phyloP scores from a whole-genome alignment of 2,797 vertebrate species.

The Clarias pachynema region DNA sequence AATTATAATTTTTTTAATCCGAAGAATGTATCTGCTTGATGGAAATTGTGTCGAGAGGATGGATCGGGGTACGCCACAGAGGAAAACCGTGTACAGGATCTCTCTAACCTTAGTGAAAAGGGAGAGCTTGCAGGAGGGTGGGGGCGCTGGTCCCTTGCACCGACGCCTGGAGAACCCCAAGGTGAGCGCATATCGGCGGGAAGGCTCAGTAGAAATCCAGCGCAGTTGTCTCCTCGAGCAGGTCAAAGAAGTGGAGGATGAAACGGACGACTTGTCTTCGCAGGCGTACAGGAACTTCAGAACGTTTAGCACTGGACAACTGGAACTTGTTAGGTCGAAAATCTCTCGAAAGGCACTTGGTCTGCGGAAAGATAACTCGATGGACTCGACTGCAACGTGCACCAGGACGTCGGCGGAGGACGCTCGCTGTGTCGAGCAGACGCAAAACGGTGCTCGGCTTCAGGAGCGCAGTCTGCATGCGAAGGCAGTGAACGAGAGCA shows the following conservation, averaged over 20 bases:
- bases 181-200: conserved; percentile 57
- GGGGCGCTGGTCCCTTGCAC: conserved; percentile 12
- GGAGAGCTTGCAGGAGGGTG: conserved; percentile 75
- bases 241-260: conserved; percentile 78
- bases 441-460: neutral
- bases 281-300: conserved; percentile 79
- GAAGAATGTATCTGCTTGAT: conserved; percentile 82
- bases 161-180: conserved; percentile 62
- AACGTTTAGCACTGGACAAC: conserved; percentile 89
- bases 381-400: conserved; percentile 49
- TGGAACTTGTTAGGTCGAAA: conserved; percentile 84
- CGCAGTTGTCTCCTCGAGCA: conserved; percentile 71
- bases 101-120: conserved; percentile 93
- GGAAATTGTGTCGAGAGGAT: conserved; percentile 70
- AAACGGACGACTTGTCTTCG: conserved; percentile 64
- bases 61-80: conserved; percentile 80
- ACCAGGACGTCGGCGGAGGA: conserved; percentile 45
- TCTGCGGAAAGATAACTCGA: conserved; percentile 53
- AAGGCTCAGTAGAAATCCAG: conserved; percentile 60
- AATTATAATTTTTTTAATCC: conserved; percentile 8
- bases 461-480: conserved; percentile 23
- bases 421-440: neutral
- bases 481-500: conserved; percentile 33
- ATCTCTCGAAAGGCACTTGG: conserved; percentile 56
- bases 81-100: conserved; percentile 91